Evolutionary conservation across 2,113 vertebrate species (phyloP).

Genomic region (Xiphophorus maculatus): DNA sequence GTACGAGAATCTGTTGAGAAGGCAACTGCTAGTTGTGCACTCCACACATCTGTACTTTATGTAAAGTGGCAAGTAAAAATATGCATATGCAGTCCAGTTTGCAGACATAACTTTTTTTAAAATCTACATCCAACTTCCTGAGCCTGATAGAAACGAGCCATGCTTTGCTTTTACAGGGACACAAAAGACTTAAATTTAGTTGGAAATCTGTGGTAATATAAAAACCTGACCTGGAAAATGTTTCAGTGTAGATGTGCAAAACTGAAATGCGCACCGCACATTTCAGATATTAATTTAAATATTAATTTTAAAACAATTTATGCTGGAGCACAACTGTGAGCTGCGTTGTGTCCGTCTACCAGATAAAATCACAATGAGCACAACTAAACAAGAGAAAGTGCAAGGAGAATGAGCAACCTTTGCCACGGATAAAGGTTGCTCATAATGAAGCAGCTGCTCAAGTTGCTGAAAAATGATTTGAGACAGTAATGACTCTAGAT

Average conservation of each 20-base stretch:
- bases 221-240: not conserved
- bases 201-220: too few species aligned
- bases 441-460: not conserved
- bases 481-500: not conserved
- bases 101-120: too few species aligned
- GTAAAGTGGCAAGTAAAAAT: too few species aligned
- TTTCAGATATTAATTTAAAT: not conserved
- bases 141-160: too few species aligned
- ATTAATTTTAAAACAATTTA: not conserved
- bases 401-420: not conserved
- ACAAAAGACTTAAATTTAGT: too few species aligned
- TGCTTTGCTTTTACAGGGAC: too few species aligned
- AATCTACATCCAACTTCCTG: too few species aligned
- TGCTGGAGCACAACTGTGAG: not conserved
- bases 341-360: not conserved
- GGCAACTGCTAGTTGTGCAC: too few species aligned
- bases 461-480: not conserved
- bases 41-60: too few species aligned
- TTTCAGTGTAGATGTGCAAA: not conserved
- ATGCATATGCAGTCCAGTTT: too few species aligned
- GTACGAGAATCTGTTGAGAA: too few species aligned
- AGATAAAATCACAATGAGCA: not conserved
- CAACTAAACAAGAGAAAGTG: not conserved
- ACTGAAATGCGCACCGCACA: not conserved
- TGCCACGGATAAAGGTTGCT: not conserved